phyloP scores from a whole-genome alignment of 64 coral and sea anemone genomes.

The Exaiptasia diaphana region DNA sequence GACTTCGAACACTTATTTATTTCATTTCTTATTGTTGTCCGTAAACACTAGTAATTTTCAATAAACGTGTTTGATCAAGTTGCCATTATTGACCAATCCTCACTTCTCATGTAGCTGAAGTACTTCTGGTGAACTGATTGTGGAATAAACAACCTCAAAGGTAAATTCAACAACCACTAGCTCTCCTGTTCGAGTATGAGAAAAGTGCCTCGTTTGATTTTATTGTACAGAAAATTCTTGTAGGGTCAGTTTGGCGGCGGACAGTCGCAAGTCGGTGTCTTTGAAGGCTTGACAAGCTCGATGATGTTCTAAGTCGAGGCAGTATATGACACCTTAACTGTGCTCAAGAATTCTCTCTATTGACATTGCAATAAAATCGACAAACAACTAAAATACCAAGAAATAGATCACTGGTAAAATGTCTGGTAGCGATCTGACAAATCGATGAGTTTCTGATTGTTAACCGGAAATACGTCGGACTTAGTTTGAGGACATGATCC shows the following conservation, averaged over 20 bases:
- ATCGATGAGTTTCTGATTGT: conserved; percentile 48
- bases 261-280: conserved; percentile 86
- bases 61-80: conserved; percentile 37
- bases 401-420: conserved; percentile 4
- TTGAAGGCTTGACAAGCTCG: conserved; percentile 63
- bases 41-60: conserved; percentile 12
- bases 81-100: background rate
- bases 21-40: conserved; percentile 24
- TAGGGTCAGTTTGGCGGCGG: conserved; percentile 84
- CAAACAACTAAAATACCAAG: conserved; percentile 31
- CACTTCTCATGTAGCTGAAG: background rate
- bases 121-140: background rate
- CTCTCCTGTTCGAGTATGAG: conserved; percentile 8
- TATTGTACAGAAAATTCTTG: conserved; percentile 78
- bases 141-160: background rate
- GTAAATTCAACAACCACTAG: background rate
- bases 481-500: conserved; percentile 50
- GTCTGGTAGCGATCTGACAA: background rate
- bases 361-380: conserved; percentile 62
- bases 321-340: conserved; percentile 21
- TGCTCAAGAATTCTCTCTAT: conserved; percentile 53
- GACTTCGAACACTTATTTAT: conserved; percentile 30
- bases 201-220: conserved; percentile 73
- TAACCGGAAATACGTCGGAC: conserved; percentile 75
- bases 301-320: background rate